Percentiles rank a stretch among this genome's conserved stretches.
Conservation (phyloP, 1,140 invertebrate species). For the Mizuhopecten yessoensis region DNA sequence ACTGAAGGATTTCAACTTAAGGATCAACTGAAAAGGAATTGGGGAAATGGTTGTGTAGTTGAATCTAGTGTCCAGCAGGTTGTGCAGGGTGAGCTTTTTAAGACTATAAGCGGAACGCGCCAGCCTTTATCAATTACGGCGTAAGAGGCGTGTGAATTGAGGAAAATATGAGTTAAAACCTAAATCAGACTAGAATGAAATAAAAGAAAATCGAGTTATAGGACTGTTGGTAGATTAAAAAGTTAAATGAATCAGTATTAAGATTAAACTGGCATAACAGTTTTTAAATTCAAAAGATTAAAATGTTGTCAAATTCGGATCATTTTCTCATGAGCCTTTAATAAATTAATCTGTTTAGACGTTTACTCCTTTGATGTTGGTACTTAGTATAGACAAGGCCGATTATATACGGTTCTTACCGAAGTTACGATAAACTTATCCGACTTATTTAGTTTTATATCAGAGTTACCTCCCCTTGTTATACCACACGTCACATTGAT, state of each 20-base stretch:
- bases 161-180: not conserved
- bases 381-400: not conserved
- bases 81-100: too few species aligned
- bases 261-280: not conserved
- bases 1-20: too few species aligned
- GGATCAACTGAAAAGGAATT: too few species aligned
- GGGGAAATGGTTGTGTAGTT: too few species aligned
- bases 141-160: not conserved
- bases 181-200: not conserved
- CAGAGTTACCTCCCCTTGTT: too few species aligned
- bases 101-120: too few species aligned
- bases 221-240: not conserved
- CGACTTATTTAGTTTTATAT: too few species aligned
- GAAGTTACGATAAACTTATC: not conserved
- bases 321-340: not conserved
- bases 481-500: too few species aligned
- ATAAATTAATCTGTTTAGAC: not conserved
- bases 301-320: not conserved
- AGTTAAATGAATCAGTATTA: constrained; percentile 1
- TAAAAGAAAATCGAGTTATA: not conserved
- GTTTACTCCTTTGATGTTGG: not conserved
- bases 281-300: not conserved
- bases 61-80: too few species aligned
- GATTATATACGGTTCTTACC: not conserved
- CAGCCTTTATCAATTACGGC: too few species aligned